Evolutionary conservation across 2,797 vertebrate species (phyloP).

Genomic region (Tympanoctomys barrerae): DNA sequence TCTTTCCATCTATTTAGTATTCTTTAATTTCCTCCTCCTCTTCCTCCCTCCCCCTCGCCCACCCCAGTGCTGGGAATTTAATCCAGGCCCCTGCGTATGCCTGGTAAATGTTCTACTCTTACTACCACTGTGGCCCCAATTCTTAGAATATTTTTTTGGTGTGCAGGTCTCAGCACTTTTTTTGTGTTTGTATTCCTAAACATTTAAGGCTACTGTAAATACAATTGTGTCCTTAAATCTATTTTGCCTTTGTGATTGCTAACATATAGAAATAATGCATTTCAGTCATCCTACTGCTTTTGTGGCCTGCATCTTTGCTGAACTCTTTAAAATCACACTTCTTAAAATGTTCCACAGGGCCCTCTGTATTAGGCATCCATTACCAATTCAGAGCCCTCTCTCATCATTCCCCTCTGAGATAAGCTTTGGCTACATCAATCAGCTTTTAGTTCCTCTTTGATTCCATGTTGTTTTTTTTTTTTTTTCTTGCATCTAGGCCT

Average conservation of each 20-base stretch:
- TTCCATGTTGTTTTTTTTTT: neutral
- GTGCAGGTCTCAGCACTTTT: neutral
- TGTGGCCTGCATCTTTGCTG: neutral
- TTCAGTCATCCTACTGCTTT: neutral
- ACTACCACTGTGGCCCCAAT: neutral
- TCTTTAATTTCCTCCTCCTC: neutral
- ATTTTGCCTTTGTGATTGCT: neutral
- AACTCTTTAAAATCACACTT: constrained; percentile 16
- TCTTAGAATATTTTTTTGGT: constrained; percentile 25
- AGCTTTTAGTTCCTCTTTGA: neutral
- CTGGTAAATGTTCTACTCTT: neutral
- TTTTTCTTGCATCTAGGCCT: constrained; percentile 6
- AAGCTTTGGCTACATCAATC: neutral
- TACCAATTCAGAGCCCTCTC: neutral
- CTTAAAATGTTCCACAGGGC: neutral
- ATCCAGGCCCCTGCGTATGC: neutral
- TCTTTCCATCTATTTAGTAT: constrained; percentile 5
- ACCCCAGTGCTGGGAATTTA: neutral
- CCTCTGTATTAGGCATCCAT: neutral
- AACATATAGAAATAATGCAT: neutral
- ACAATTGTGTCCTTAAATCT: neutral
- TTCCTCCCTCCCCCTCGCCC: no score
- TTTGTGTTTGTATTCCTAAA: neutral
- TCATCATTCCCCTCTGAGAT: neutral
- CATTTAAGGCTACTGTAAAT: neutral